Evolutionary conservation across 2,797 vertebrate genomes (phyloP).

Genomic region (Sparus aurata): DNA sequence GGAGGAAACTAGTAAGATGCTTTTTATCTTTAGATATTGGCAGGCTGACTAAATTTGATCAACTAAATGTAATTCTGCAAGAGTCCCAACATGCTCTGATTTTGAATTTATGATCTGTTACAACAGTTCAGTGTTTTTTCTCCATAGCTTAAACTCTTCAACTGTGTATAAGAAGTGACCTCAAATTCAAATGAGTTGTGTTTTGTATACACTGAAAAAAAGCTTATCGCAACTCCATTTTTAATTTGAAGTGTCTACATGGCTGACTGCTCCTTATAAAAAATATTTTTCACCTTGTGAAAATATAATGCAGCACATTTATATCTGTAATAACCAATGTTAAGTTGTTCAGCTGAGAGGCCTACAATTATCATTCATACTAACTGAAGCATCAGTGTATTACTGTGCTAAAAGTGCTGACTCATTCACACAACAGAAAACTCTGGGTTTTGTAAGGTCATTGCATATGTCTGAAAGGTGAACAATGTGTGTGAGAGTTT

Average conservation of each 20-base stretch:
- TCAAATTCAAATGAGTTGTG: background rate
- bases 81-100: background rate
- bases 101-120: background rate
- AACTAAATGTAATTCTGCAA: background rate
- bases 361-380: background rate
- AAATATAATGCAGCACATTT: background rate
- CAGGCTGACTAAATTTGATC: background rate
- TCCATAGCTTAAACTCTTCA: background rate
- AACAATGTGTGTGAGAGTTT: background rate
- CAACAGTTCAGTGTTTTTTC: background rate
- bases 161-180: background rate
- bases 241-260: background rate
- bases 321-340: background rate
- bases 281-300: background rate
- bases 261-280: background rate
- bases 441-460: background rate
- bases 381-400: background rate
- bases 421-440: background rate
- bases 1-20: slow-evolving; percentile 91
- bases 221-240: background rate
- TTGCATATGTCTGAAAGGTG: background rate
- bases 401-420: background rate
- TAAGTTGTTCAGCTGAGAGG: background rate
- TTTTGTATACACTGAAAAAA: background rate
- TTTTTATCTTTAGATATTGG: background rate